phyloP scores from a whole-genome alignment of 64 coral and sea anemone species.

The Dendrophyllia cribrosa region DNA sequence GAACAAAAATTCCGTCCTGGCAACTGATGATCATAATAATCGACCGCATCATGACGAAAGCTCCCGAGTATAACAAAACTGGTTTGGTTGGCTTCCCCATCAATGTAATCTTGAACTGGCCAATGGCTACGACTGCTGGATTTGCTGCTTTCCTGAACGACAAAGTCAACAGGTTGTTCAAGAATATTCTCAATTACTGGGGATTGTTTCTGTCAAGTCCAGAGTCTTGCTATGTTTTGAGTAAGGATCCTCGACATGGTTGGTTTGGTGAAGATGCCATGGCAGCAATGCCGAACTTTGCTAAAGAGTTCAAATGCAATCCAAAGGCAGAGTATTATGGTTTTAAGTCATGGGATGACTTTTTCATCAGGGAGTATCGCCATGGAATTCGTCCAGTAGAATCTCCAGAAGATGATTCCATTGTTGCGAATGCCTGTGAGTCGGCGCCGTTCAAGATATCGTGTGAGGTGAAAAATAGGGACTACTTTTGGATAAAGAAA shows the following conservation, averaged over 20 bases:
- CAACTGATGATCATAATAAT: slow-evolving; percentile 72
- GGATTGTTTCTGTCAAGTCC: slow-evolving; percentile 37
- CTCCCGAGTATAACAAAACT: slow-evolving; percentile 76
- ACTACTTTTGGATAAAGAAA: slow-evolving; percentile 71
- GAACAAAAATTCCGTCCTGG: slow-evolving; percentile 54
- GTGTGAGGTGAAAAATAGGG: slow-evolving; percentile 29
- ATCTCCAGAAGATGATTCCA: slow-evolving; percentile 52
- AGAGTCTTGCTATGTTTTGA: slow-evolving; percentile 69
- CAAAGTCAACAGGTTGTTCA: slow-evolving; percentile 79
- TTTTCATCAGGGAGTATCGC: slow-evolving; percentile 84
- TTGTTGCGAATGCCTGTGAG: slow-evolving; percentile 91
- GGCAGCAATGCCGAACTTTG: slow-evolving; percentile 84
- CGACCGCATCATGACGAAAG: slow-evolving; percentile 75
- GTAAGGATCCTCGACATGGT: slow-evolving; percentile 20
- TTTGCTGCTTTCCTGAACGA: slow-evolving; percentile 83
- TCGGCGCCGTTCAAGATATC: slow-evolving; percentile 75
- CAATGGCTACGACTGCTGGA: slow-evolving; percentile 82
- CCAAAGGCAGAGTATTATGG: slow-evolving; percentile 55
- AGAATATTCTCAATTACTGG: slow-evolving; percentile 79
- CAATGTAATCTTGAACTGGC: slow-evolving; percentile 79
- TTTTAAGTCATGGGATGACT: slow-evolving; percentile 90
- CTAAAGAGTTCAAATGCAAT: slow-evolving; percentile 68
- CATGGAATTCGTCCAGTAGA: slow-evolving; percentile 72
- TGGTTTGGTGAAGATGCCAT: slow-evolving; percentile 83
- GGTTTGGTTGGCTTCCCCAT: slow-evolving; percentile 80